A percentile compares a stretch with the other conserved stretches of the same genome.
phyloP scores from a whole-genome alignment of 2,113 vertebrate species.

The Pluvianellus socialis region DNA sequence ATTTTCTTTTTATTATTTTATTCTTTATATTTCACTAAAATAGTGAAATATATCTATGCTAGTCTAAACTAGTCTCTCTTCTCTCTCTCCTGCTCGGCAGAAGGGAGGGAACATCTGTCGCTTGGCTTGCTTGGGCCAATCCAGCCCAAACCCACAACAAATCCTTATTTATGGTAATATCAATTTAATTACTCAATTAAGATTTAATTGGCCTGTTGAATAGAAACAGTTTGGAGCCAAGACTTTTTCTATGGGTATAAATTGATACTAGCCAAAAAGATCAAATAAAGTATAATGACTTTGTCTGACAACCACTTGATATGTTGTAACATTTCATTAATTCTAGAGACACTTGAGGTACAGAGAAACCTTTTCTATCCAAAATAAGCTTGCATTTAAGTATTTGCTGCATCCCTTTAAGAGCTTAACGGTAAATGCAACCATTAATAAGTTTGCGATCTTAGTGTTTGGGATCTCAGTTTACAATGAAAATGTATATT shows the following conservation, averaged over 20 bases:
- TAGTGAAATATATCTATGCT: too few relatives aligned
- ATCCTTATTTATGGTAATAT: background rate
- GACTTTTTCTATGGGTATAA: background rate
- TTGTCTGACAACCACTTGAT: background rate
- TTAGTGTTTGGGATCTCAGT: background rate
- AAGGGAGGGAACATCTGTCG: too few relatives aligned
- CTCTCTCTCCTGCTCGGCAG: too few relatives aligned
- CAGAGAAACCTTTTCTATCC: background rate
- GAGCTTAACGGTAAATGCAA: background rate
- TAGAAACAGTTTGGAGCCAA: background rate
- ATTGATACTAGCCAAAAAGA: background rate
- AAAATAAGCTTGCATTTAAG: background rate
- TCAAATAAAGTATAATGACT: background rate
- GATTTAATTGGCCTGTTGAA: background rate
- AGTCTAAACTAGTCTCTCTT: too few relatives aligned
- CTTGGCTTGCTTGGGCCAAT: too few relatives aligned
- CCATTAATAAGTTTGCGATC: background rate
- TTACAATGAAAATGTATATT: background rate
- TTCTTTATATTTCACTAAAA: too few relatives aligned
- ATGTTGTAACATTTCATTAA: rapidly evolving
- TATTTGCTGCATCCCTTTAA: background rate
- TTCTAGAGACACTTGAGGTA: background rate
- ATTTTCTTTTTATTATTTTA: too few relatives aligned
- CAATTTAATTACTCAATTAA: background rate
- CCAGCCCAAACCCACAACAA: too few relatives aligned